These are phyloP conservation scores for Tenualosa ilisha DNA, from an alignment of 2,797 vertebrate species.

Conservation along the genomic window DNA sequence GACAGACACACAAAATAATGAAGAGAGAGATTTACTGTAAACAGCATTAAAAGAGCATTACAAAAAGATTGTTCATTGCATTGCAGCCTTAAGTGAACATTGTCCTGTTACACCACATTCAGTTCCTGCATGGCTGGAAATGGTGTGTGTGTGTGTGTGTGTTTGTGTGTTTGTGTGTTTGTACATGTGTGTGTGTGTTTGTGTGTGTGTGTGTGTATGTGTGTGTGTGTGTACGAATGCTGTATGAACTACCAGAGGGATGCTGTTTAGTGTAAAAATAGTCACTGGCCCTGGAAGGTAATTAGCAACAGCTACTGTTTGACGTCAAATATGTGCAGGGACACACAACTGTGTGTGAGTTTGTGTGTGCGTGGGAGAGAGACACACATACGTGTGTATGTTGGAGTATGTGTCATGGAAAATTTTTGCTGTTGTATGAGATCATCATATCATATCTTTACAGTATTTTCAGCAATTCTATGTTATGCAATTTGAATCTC, in stretches of 20 bases:
- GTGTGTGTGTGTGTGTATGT: neutral
- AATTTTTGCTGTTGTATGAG: neutral
- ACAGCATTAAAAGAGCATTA: neutral
- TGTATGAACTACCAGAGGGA: neutral
- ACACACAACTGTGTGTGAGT: neutral
- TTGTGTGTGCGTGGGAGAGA: neutral
- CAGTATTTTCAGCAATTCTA: neutral
- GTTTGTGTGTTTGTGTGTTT: neutral
- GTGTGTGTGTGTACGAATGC: neutral
- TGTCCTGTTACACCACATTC: neutral
- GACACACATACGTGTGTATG: neutral
- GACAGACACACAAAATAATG: neutral
- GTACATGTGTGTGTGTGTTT: neutral
- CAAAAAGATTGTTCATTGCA: neutral
- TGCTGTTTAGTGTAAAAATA: conserved; percentile 21
- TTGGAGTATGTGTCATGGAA: neutral
- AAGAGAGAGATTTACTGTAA: too few relatives aligned
- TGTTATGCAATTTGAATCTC: too few relatives aligned
- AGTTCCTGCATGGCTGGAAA: neutral
- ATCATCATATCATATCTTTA: neutral
- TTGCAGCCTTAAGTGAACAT: neutral
- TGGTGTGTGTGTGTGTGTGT: neutral
- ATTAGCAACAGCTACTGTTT: conserved; percentile 22
- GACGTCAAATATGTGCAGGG: conserved; percentile 12
- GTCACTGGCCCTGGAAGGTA: conserved; percentile 6